Evolutionary conservation across 2,888 invertebrate species (phyloP), one percentile per base, ranked within the genome.

Genomic region (Lottia scabra): DNA sequence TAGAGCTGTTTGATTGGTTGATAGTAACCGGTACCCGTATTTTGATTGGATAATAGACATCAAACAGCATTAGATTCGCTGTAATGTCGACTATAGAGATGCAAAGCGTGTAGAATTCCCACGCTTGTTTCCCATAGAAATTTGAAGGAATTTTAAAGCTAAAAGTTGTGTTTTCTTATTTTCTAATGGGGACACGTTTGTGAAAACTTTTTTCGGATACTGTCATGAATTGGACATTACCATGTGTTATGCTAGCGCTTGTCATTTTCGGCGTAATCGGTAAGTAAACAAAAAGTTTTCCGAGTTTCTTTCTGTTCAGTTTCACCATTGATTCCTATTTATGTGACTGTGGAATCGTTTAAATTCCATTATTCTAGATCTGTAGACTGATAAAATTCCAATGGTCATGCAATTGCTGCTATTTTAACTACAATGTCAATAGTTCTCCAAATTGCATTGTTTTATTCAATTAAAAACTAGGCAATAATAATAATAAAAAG

Each of bases 41-140:
- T 71, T 68, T 72, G 75, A 75, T 75, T 75, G 75, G 75, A 63
- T 72, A 67, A 63, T 48, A 62, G 30, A 72, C 71, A 75, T 75
- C 75, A 75, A 75, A 75, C 75, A 75, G 56, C 64, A 66, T 68
- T 69, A 30, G 65, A 64, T 69, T n/a, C 48, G 64, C 70, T 70
- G 12, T 23, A 56, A 56, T 56, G 56, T 56, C 56, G 56, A 23
- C 56, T 56, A 23, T 38, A 56, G 23, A 56, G 56, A 56, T 56
- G 56, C 56, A 56, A 56, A 56, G 56, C 56, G 56, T 56, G 56
- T 56, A 56, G 56, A 19, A 56, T 56, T 56, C 56, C 56, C 56
- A 56, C 56, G 56, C 56, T 56, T 56, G 19, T 56, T 56, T 56
- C 56, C 23, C 23, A 23, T 19, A 56, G 56, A 56, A 23, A 56